These are phyloP conservation scores for Podarcis siculus DNA, from an alignment of 2,797 vertebrate genomes.

Conservation along the genomic window DNA sequence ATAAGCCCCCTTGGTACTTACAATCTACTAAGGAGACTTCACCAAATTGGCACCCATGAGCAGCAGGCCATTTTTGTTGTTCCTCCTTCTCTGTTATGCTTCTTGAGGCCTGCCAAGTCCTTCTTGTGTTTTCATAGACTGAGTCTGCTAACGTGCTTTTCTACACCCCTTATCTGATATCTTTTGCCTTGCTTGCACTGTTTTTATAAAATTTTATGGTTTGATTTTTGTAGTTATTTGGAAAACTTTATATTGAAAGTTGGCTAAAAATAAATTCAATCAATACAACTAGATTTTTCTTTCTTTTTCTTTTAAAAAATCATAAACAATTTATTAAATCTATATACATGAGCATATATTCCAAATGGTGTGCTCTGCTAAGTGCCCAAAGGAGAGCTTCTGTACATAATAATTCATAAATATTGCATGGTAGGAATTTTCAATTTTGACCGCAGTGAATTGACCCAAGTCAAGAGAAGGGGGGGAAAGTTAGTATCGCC, in stretches of 20 bases:
- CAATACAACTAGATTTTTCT: background rate
- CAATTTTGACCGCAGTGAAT: background rate
- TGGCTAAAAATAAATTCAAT: background rate
- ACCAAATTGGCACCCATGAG: background rate
- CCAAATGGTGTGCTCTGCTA: too few species aligned
- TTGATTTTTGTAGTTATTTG: background rate
- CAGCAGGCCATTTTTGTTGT: background rate
- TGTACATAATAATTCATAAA: too few species aligned
- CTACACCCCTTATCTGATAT: background rate
- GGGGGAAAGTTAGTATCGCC: background rate
- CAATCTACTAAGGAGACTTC: background rate
- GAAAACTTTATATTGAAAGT: background rate
- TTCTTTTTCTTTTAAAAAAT: too few species aligned
- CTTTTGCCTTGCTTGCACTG: background rate
- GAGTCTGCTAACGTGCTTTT: background rate
- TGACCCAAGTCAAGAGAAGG: background rate
- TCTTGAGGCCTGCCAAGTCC: background rate
- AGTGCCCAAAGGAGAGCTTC: too few species aligned
- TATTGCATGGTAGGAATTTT: background rate
- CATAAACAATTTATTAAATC: too few species aligned
- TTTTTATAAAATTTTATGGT: background rate
- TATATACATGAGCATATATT: too few species aligned
- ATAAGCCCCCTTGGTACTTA: background rate
- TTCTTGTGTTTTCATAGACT: background rate
- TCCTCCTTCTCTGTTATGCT: background rate